phyloP scores from a whole-genome alignment of 2,888 invertebrate genomes.

The Mylabris sibirica region DNA sequence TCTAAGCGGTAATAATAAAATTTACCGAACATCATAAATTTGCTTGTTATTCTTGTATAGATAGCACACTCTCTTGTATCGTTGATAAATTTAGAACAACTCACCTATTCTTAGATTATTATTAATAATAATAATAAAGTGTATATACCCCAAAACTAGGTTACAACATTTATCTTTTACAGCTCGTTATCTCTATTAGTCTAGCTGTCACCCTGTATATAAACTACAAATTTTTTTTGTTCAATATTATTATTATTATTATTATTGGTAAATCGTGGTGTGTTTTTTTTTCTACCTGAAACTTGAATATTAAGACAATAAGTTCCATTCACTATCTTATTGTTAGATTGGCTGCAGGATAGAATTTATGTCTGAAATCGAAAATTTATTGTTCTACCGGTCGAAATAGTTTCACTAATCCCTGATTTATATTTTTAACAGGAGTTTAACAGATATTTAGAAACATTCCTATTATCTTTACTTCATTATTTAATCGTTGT shows the following conservation, averaged over 20 bases:
- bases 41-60: neutral
- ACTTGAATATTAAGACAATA: neutral
- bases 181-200: conserved; percentile 1
- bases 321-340: neutral
- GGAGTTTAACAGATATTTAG: neutral
- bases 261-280: neutral
- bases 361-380: neutral
- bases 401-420: neutral
- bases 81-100: conserved; percentile 2
- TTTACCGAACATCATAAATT: neutral
- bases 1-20: neutral
- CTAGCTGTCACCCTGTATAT: conserved; percentile 1
- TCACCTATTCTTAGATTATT: conserved; percentile 1
- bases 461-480: too few species aligned
- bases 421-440: neutral
- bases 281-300: neutral
- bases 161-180: neutral
- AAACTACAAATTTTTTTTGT: neutral
- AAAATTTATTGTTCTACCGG: neutral
- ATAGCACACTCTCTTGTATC: neutral
- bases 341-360: neutral
- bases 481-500: too few species aligned
- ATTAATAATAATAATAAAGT: neutral
- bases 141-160: neutral
- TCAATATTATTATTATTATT: neutral